Evolutionary conservation across 2,113 vertebrate genomes (phyloP).

Genomic region (Australoheros scitulus): DNA sequence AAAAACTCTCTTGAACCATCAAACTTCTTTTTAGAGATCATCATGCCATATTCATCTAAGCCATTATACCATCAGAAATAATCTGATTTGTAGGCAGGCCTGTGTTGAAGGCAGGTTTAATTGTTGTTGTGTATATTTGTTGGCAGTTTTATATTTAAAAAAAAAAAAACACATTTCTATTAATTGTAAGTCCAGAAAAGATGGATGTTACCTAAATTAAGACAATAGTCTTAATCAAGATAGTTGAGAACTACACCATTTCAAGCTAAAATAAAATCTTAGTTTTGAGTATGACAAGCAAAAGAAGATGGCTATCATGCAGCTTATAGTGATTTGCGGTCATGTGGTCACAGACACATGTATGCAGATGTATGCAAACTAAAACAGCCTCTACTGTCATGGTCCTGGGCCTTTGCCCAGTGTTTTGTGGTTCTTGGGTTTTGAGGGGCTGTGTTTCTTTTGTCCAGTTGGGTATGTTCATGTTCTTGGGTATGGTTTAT

Average conservation of each 20-base stretch:
- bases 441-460: too few relatives aligned
- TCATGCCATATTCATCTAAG: too few relatives aligned
- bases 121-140: neutral
- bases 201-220: neutral
- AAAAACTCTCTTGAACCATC: neutral
- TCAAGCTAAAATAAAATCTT: conserved; percentile 27
- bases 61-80: neutral
- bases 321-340: conserved; percentile 23
- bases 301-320: conserved; percentile 26
- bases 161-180: neutral
- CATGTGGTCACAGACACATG: conserved; percentile 31
- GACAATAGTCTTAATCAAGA: neutral
- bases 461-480: too few relatives aligned
- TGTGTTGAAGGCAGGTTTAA: neutral
- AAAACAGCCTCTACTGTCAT: neutral
- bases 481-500: too few relatives aligned
- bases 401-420: too few relatives aligned
- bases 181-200: neutral
- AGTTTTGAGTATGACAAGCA: conserved; percentile 30
- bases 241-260: neutral
- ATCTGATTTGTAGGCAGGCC: neutral
- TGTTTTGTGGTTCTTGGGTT: too few relatives aligned
- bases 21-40: neutral
- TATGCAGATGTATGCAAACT: neutral
- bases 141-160: too few relatives aligned